Base-by-base conservation (phyloP, 2,113 vertebrate species). In the Myiagra hebetior region DNA sequence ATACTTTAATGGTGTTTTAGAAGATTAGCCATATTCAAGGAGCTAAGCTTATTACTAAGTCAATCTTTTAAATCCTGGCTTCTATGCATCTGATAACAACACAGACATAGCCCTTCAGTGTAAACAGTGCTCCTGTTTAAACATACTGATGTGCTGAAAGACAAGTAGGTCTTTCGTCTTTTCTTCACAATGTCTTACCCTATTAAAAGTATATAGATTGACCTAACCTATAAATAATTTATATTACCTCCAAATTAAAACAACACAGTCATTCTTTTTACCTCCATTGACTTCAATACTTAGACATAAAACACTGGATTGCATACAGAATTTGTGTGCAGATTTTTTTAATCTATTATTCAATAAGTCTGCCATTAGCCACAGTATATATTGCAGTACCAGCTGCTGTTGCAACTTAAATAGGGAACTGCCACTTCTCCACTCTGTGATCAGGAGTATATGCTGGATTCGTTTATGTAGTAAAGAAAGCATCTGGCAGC, bases 261-360 rank as follows among this genome's bases (percentile, higher is more conserved):
- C 33, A 78, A 19, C 42, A 30, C 30, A 59, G 18, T 89, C 13
- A 39, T 68, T 44, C 86, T 73, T 73, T 87, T 91, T 89, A 84
- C 56, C 13, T 87, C 47, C 16, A 13, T 78, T 85, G 31, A 81
- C 55, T 94, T 93, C 64, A 75, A 9, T 6, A 67, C 42, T 50
- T 78, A 89, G 64, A 81, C 11, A 21, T 28, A 78, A 85, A 91
- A 8, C 57, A 52, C 47, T 81, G 46, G 22, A 50, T 80, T 77
- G 68, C 63, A 41, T 44, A 39, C 39, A 87, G 73, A 85, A 85
- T 55, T 47, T 79, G 64, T 67, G 64, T 56, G 35, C 47, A 89
- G 26, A 22, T 59, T 84, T 96, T 80, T 87, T 52, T 89, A 60
- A 94, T 93, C 74, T 75, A 89, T 95, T 95, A 91, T 94, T 97